These are phyloP conservation scores for Ptiloglossa arizonensis DNA, from an alignment of 1,140 invertebrate species.

Conservation along the genomic window DNA sequence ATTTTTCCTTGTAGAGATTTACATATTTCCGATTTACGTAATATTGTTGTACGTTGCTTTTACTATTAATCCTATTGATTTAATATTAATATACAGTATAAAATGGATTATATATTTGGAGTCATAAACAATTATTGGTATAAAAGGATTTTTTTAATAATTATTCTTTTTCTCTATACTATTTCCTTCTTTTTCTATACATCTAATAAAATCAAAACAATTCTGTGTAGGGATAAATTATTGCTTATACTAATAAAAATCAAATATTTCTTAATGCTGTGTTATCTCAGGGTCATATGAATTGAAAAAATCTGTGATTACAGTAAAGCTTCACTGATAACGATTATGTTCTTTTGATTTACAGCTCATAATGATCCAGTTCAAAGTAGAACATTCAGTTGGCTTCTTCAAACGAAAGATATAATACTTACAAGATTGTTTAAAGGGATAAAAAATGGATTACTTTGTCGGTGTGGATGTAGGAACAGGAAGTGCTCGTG, in stretches of 20 bases:
- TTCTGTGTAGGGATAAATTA: background rate
- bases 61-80: background rate
- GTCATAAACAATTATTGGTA: background rate
- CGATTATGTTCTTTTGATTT: conserved; percentile 45
- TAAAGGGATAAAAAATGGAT: conserved; percentile 64
- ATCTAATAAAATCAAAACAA: background rate
- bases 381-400: conserved; percentile 43
- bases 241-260: background rate
- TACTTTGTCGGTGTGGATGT: conserved; percentile 96
- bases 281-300: conserved; percentile 74
- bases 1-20: background rate
- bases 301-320: conserved; percentile 54
- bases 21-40: conserved; percentile 24
- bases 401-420: conserved; percentile 20
- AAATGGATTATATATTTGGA: background rate
- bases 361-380: conserved; percentile 39
- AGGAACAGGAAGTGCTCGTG: conserved; percentile 94
- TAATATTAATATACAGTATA: background rate
- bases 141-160: background rate
- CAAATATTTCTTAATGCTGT: conserved; percentile 46
- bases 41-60: background rate
- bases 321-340: conserved; percentile 51
- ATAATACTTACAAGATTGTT: background rate
- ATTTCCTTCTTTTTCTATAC: background rate
- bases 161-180: background rate